A percentile compares a stretch with the other conserved stretches of the same genome.
Evolutionary conservation across 1,140 invertebrate species (phyloP).

Genomic region (Aphaenogaster rudis): DNA sequence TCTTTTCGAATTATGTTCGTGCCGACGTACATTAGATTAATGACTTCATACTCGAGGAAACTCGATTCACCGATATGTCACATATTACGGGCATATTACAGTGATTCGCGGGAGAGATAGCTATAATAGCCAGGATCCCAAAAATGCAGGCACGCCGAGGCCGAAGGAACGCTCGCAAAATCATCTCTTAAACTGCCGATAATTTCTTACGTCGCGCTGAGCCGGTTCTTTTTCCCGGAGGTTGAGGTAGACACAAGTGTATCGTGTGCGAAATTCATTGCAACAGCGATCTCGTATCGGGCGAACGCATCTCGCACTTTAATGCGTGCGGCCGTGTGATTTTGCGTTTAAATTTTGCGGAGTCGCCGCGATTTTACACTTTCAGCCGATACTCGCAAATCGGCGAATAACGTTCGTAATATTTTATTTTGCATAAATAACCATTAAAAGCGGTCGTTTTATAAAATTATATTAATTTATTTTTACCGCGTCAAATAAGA

Average conservation of each 20-base stretch:
- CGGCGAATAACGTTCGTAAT: neutral
- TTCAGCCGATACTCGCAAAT: slow-evolving; percentile 5
- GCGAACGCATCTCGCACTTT: slow-evolving; percentile 36
- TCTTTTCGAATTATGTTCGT: slow-evolving; percentile 3
- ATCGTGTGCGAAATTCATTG: slow-evolving; percentile 51
- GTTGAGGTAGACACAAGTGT: slow-evolving; percentile 41
- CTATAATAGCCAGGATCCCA: slow-evolving; percentile 28
- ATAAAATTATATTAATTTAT: slow-evolving; percentile 48
- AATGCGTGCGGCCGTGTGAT: slow-evolving; percentile 19
- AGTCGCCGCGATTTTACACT: neutral
- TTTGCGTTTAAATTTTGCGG: slow-evolving; percentile 26
- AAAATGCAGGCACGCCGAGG: slow-evolving; percentile 38
- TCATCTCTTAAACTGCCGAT: slow-evolving; percentile 55
- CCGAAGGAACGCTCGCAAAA: slow-evolving; percentile 16
- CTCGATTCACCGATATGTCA: slow-evolving; percentile 68
- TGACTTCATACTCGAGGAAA: slow-evolving; percentile 37
- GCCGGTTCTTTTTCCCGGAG: slow-evolving; percentile 5
- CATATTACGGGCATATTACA: slow-evolving; percentile 72
- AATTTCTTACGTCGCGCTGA: slow-evolving; percentile 30
- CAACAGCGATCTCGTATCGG: slow-evolving; percentile 24
- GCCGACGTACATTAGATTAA: neutral
- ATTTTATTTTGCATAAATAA: slow-evolving; percentile 43
- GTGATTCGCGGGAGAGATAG: slow-evolving; percentile 63
- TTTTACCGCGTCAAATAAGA: slow-evolving; percentile 31
- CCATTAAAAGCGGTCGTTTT: slow-evolving; percentile 44